These are phyloP conservation scores for Pecten maximus DNA, from an alignment of 2,888 invertebrate species.

Conservation along the genomic window DNA sequence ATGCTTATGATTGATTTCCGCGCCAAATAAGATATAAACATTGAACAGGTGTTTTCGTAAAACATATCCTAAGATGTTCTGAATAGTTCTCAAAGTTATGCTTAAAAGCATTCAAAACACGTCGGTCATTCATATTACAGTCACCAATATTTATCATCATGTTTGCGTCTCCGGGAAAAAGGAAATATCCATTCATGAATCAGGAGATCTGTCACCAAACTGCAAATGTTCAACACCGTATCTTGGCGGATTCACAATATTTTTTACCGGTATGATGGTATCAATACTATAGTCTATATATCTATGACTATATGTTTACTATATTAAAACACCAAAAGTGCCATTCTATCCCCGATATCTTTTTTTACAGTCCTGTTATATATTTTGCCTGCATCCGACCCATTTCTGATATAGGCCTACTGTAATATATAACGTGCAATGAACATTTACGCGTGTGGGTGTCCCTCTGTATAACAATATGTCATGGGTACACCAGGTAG, in stretches of 20 bases:
- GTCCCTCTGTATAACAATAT: too few species aligned
- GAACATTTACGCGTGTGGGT: too few species aligned
- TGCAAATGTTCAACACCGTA: background rate
- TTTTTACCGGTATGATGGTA: background rate
- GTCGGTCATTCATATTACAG: background rate
- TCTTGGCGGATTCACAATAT: background rate
- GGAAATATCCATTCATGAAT: background rate
- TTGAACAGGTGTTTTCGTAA: background rate
- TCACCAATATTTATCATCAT: background rate
- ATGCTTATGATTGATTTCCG: background rate
- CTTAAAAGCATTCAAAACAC: background rate
- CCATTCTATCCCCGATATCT: too few species aligned
- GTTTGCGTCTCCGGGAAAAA: background rate
- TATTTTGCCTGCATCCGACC: too few species aligned
- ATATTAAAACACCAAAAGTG: too few species aligned
- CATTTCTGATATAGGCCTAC: too few species aligned
- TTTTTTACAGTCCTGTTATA: too few species aligned
- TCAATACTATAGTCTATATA: too few species aligned
- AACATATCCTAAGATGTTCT: background rate
- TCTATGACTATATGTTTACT: too few species aligned
- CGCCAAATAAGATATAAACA: conserved; percentile 5
- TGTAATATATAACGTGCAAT: too few species aligned
- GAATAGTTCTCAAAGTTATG: background rate
- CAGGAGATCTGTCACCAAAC: background rate
- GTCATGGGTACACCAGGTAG: too few species aligned